Evolutionary conservation across 2,888 invertebrate genomes (phyloP), one percentile per base, ranked within the genome.

Genomic region (Luperina testacea): DNA sequence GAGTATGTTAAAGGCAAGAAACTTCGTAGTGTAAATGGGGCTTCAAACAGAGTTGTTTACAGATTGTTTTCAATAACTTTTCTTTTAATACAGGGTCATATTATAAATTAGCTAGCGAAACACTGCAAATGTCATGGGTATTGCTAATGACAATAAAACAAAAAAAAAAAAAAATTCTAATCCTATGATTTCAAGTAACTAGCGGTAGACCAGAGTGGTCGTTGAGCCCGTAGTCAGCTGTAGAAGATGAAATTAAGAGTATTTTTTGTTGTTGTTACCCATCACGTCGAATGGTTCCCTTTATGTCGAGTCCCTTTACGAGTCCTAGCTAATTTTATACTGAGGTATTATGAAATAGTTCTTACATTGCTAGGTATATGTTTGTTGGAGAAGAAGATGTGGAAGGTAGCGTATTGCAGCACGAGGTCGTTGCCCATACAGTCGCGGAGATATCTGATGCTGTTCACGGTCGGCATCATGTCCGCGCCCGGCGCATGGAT

Each of bases 401-500:
- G 99, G 97, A 99, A 99, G 85, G 99, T 98, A 94, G 98, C 98
- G 92, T 97, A 98, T 91, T 98, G 97, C 77, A 97, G 97, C 87
- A 99, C 97, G 90, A 98, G 97, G 69, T 98, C 97, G 85, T 97
- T 97, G 38, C 97, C 97, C 83, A 97, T 96, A 94, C 99, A 99
- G 92, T 98, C 98, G 80, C 99, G 97, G 82, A 98, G 97, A 94
- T 98, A 98, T 87, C 98, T 97, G 92, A 99, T 98, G 91, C 98
- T 97, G 91, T 98, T 97, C 87, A 99, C 94, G 0, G 99, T 98
- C 45, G 98, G 97, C 77, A 97, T 95, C 93, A 99, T 98, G 95
- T 99, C 99, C 5, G 97, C 97, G 74, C 99, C 99, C 0, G 99
- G 99, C 42, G 99, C 98, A 95, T 99, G 98, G 91, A 99, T 97